Base-by-base conservation (phyloP, 2,113 vertebrate species). In the Myocastor coypus region DNA sequence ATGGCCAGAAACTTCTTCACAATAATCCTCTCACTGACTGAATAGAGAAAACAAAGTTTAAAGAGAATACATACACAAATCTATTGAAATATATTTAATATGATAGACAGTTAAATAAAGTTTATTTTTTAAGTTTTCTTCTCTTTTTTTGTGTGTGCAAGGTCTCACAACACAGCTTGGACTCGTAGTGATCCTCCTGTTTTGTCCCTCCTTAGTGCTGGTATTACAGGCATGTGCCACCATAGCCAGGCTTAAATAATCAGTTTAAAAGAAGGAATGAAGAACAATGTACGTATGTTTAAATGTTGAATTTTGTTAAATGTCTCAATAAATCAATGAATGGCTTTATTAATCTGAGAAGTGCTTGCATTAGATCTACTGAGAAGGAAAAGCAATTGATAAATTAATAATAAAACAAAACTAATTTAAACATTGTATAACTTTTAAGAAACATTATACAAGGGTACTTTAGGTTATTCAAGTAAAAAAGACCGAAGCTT, bases 401-500 rank as follows among this genome's bases (percentile, higher is more conserved):
- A 71, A 83, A 86, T 86, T 81, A 80, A 73, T 57, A 78, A 55
- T 17, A 16, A 17, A 11, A 69, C 9, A 81, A 63, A 64, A 92
- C n/a, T n/a, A n/a, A n/a, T n/a, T n/a, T n/a, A n/a, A n/a, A n/a
- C n/a, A n/a, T n/a, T n/a, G n/a, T n/a, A n/a, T n/a, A n/a, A n/a
- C n/a, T n/a, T n/a, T n/a, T n/a, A n/a, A n/a, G 75, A 94, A 95
- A 61, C 8, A 93, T 64, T 78, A 61, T 92, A 5, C 61, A 90
- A 84, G 30, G 52, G 57, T 55, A 69, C 32, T 87, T 94, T 87
- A 42, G 83, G 11, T 1, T 85, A 92, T 87, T 84, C 55, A 91
- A 71, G 57, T 57, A 37, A 75, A 97, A 84, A 91, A 86, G 83
- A 46, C n/a, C 2, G 69, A 86, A 88, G 7, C 64, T 81, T 30